Evolutionary conservation across 1,140 invertebrate genomes (phyloP), one percentile per base, ranked within the genome.

Genomic region (Limonius californicus): DNA sequence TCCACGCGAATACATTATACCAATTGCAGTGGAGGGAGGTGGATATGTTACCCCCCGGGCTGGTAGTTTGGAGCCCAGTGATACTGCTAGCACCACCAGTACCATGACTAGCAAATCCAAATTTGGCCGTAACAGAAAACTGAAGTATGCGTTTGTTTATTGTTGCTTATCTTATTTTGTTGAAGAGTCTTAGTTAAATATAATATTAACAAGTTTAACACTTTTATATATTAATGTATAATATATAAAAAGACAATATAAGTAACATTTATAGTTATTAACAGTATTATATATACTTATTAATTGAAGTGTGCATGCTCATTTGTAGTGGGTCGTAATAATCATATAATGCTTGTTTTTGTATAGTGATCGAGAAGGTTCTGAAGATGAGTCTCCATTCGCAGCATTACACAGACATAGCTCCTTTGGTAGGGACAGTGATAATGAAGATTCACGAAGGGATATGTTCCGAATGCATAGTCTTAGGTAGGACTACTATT

Each of bases 1-100:
- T 57, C 90, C 91, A 8, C 79, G 92, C 14, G 92, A 95, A 77
- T 93, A 92, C 68, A 93, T 95, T 70, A 94, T 95, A 77, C 92
- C 92, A 0, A 94, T 95, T 69, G 89, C 90, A 12, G 86, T 94
- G 42, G 92, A 94, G 79, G 91, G 90, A 61, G 90, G 90, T 61
- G 90, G 90, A 54, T 91, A 88, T 72, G 87, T 92, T 18, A 93
- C 89, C 15, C 91, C 90, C 12, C 79, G 88, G 18, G 87, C 87
- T 50, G 85, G 86, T 60, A 90, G 87, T 70, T 79, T 89, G 18
- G 89, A 90, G 72, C 87, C 88, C 1, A 84, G 83, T 15, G 86
- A 86, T 61, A 82, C 84, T 39, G 80, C 76, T 39, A 79, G 79
- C 27, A 81, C 81, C 0, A 77, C 81, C 1, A 80, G 71, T 47